A percentile compares a stretch with the other conserved stretches of the same genome.
phyloP scores from a whole-genome alignment of 2,113 vertebrate species.

The Nettapus auritus region DNA sequence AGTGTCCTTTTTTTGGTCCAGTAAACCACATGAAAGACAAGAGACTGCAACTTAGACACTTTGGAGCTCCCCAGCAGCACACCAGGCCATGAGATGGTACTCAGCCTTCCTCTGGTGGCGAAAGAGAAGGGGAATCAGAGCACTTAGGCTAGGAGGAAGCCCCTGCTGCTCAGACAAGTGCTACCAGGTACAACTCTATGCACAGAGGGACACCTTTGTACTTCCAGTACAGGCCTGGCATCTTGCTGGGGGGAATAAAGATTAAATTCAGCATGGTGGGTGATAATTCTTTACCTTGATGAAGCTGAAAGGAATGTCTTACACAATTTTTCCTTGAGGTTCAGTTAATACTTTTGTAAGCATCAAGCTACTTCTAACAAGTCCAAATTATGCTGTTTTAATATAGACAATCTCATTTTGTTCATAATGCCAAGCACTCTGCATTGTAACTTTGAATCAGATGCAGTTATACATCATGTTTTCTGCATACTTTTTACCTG shows the following conservation, averaged over 20 bases:
- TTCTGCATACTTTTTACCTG: not conserved
- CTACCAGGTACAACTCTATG: fast-evolving
- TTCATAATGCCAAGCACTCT: not conserved
- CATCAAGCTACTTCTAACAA: not conserved
- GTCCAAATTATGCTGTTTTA: not conserved
- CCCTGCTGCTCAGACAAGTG: fast-evolving
- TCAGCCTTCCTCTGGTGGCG: not conserved
- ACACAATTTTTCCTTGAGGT: not conserved
- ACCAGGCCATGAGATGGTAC: fast-evolving
- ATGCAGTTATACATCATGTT: not conserved
- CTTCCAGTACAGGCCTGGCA: not conserved
- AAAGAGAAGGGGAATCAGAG: fast-evolving
- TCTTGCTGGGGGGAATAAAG: not conserved
- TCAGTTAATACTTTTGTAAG: not conserved
- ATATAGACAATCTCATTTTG: not conserved
- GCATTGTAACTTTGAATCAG: not conserved
- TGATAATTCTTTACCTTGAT: not conserved
- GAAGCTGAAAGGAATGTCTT: not conserved
- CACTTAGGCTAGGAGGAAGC: not conserved
- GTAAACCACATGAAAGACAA: fast-evolving
- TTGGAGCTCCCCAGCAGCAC: fast-evolving
- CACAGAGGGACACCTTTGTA: too few species aligned
- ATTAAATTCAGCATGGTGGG: not conserved
- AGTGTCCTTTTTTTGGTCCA: too few species aligned
- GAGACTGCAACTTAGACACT: not conserved